Evolutionary conservation across 2,797 vertebrate genomes (phyloP).

Genomic region (Notamacropus eugenii): DNA sequence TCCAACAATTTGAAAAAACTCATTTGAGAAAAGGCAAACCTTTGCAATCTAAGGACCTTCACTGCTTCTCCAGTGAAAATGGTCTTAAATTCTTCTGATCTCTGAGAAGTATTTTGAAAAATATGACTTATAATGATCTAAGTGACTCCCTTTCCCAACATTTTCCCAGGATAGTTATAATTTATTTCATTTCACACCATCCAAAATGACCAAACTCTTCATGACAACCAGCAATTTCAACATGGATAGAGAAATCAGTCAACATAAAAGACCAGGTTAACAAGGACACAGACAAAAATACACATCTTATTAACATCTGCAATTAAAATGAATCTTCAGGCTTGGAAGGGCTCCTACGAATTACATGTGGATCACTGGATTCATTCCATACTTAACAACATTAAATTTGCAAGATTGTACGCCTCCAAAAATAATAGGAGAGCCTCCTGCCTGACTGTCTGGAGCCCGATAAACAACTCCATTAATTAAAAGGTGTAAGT

Average conservation of each 20-base stretch:
- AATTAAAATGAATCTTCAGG: conserved; percentile 37
- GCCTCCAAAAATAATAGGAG: conserved; percentile 58
- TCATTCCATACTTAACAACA: conserved; percentile 53
- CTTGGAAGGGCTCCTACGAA: conserved; percentile 59
- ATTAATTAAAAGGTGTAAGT: conserved; percentile 44
- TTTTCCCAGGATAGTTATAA: background rate
- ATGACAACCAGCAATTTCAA: conserved; percentile 13
- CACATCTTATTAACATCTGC: conserved; percentile 48
- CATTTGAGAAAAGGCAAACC: background rate
- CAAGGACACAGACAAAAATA: background rate
- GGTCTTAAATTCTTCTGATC: background rate
- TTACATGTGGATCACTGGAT: conserved; percentile 28
- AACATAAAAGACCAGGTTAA: background rate
- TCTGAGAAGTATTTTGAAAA: conserved; percentile 37
- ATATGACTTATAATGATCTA: background rate
- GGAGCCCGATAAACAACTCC: conserved; percentile 61
- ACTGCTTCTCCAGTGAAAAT: background rate
- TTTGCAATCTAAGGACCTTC: background rate
- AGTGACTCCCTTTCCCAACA: conserved; percentile 6
- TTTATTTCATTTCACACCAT: background rate
- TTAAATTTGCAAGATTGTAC: conserved; percentile 66
- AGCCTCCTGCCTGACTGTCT: conserved; percentile 62
- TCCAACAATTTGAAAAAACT: background rate
- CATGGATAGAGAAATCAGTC: background rate
- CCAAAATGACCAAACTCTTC: background rate